Evolutionary conservation across 2,113 vertebrate genomes (phyloP).

Genomic region (Misgurnus anguillicaudatus): DNA sequence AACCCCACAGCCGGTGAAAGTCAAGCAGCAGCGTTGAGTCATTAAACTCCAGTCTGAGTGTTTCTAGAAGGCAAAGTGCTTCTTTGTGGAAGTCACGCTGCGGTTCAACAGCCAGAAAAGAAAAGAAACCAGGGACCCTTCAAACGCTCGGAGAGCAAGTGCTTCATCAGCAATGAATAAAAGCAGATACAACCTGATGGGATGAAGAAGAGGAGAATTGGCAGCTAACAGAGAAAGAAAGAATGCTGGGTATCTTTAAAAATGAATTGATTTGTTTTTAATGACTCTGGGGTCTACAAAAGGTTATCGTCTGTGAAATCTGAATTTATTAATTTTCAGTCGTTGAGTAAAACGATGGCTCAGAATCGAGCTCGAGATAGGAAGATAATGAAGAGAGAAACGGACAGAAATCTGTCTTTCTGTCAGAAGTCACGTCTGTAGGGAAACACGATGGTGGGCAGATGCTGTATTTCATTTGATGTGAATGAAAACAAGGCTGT

Average conservation of each 20-base stretch:
- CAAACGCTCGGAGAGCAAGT: constrained; percentile 20
- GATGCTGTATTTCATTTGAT: background rate
- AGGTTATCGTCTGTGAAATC: constrained; percentile 52
- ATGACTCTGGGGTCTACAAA: constrained; percentile 53
- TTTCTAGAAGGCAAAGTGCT: background rate
- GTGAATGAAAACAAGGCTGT: background rate
- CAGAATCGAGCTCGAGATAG: background rate
- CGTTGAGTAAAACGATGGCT: background rate
- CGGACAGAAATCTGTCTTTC: background rate
- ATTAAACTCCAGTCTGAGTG: background rate
- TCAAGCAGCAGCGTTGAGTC: background rate
- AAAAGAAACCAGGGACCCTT: constrained; percentile 44
- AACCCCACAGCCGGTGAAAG: constrained; percentile 4
- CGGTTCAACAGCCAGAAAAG: background rate
- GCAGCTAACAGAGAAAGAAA: background rate
- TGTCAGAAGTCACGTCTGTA: background rate
- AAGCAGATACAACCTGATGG: constrained; percentile 28
- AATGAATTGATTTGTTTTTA: constrained; percentile 57
- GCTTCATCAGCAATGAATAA: constrained; percentile 43
- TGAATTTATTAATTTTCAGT: constrained; percentile 23
- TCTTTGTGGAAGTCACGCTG: background rate
- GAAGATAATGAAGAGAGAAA: constrained; percentile 4
- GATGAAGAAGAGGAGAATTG: constrained; percentile 27
- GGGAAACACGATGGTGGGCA: background rate
- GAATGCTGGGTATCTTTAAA: constrained; percentile 18